Evolutionary conservation across 92 coral and sea anemone species (phyloP).

Genomic region (Micromussa lordhowensis): DNA sequence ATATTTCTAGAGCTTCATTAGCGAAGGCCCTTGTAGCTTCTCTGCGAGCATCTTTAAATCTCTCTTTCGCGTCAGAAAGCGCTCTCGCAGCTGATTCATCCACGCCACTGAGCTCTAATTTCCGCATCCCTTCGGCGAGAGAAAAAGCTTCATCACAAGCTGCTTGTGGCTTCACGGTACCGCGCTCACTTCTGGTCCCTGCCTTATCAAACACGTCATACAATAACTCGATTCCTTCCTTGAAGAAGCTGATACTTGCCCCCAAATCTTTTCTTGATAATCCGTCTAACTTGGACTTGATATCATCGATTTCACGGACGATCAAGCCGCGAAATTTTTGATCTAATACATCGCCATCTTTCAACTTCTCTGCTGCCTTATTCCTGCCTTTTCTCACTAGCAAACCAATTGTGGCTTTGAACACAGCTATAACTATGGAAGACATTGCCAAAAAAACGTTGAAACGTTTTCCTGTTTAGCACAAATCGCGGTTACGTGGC

Average conservation of each 20-base stretch:
- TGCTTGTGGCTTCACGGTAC: neutral
- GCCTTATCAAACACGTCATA: constrained; percentile 15
- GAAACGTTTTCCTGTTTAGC: neutral
- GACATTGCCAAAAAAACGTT: neutral
- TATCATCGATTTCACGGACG: constrained; percentile 48
- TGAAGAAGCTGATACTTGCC: constrained; percentile 25
- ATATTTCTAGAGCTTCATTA: constrained; percentile 1
- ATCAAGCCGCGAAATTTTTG: constrained; percentile 41
- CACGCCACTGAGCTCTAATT: constrained; percentile 11
- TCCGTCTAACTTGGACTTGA: constrained; percentile 24
- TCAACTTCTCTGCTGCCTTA: constrained; percentile 43
- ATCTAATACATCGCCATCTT: constrained; percentile 54
- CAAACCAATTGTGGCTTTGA: constrained; percentile 52
- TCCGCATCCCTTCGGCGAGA: neutral
- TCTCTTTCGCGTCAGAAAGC: constrained; percentile 24
- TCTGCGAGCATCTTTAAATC: constrained; percentile 34
- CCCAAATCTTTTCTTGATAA: neutral
- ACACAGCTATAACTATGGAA: neutral
- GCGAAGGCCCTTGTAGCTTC: constrained; percentile 39
- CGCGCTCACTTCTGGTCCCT: neutral
- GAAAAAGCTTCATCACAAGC: constrained; percentile 12
- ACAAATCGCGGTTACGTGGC: neutral
- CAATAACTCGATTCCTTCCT: constrained; percentile 11
- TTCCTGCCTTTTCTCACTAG: constrained; percentile 57
- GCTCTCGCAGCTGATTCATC: constrained; percentile 20